phyloP scores from a whole-genome alignment of 2,888 invertebrate genomes.

The Cyaniris semiargus region DNA sequence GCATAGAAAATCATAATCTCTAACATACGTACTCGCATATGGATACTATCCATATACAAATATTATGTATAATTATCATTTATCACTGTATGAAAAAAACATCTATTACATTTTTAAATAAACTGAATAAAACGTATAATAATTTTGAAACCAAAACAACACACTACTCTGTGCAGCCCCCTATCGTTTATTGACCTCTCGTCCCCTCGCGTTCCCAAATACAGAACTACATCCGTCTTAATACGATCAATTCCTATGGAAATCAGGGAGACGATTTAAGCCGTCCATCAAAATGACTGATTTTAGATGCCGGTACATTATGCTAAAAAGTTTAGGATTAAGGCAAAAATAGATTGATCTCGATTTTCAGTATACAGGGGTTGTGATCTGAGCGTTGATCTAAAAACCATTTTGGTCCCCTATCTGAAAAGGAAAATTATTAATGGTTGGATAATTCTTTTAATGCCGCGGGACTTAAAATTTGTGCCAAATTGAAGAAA shows the following conservation, averaged over 20 bases:
- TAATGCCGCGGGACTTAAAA: background rate
- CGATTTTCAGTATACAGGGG: background rate
- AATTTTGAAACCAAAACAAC: background rate
- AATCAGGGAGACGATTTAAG: conserved; percentile 34
- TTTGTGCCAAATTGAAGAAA: background rate
- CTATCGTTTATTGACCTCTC: conserved; percentile 67
- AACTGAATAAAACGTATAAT: no score
- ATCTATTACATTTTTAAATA: no score
- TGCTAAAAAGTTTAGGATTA: background rate
- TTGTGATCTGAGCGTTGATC: background rate
- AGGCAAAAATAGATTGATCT: background rate
- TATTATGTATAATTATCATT: no score
- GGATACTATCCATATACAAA: no score
- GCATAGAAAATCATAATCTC: no score
- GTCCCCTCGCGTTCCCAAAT: conserved; percentile 62
- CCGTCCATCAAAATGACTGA: conserved; percentile 9
- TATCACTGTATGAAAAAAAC: no score
- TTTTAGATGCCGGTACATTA: conserved; percentile 6
- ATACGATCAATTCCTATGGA: conserved; percentile 46
- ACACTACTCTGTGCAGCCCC: conserved; percentile 46
- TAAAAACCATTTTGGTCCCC: background rate
- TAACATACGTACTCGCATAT: no score
- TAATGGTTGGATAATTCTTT: background rate
- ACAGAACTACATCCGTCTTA: conserved; percentile 53
- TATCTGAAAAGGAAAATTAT: background rate